Evolutionary conservation across 2,113 vertebrate genomes (phyloP).

Genomic region (Megalops atlanticus): DNA sequence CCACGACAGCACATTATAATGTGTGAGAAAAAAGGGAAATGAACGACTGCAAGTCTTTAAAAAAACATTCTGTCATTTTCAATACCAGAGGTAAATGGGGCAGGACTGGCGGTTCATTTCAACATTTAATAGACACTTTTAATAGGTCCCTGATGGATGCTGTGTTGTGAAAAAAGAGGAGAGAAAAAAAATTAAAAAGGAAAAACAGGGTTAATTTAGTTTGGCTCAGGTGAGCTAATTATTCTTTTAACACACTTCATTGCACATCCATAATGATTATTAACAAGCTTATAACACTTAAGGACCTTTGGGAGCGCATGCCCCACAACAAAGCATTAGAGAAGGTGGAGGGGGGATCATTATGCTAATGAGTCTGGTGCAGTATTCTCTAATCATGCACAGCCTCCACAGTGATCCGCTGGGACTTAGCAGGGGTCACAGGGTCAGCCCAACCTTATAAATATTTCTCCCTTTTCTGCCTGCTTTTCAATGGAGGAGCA

Average conservation of each 20-base stretch:
- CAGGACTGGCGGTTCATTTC: slow-evolving; percentile 35
- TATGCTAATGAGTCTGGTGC: slow-evolving; percentile 59
- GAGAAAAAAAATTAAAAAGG: slow-evolving; percentile 39
- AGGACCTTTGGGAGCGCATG: slow-evolving; percentile 81
- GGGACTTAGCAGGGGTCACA: slow-evolving; percentile 64
- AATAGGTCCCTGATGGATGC: slow-evolving; percentile 59
- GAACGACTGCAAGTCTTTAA: slow-evolving; percentile 6
- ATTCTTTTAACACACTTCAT: slow-evolving; percentile 76
- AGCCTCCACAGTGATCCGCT: slow-evolving; percentile 72
- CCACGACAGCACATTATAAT: slow-evolving; percentile 50
- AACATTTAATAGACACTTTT: slow-evolving; percentile 49
- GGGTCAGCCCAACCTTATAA: slow-evolving; percentile 70
- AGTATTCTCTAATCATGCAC: slow-evolving; percentile 76
- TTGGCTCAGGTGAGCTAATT: slow-evolving; percentile 86
- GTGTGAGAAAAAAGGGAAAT: slow-evolving; percentile 24
- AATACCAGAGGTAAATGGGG: slow-evolving; percentile 45
- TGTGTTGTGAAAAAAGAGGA: slow-evolving; percentile 28
- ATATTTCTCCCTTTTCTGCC: slow-evolving; percentile 59
- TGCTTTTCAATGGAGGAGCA: slow-evolving; percentile 51
- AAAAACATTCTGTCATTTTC: slow-evolving; percentile 22
- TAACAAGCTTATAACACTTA: slow-evolving; percentile 80
- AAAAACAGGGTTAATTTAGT: slow-evolving; percentile 79
- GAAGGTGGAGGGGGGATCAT: slow-evolving; percentile 58
- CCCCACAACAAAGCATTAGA: slow-evolving; percentile 67
- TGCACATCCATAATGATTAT: slow-evolving; percentile 84